Conservation (phyloP, 2,113 vertebrate species). For the Serinus canaria region DNA sequence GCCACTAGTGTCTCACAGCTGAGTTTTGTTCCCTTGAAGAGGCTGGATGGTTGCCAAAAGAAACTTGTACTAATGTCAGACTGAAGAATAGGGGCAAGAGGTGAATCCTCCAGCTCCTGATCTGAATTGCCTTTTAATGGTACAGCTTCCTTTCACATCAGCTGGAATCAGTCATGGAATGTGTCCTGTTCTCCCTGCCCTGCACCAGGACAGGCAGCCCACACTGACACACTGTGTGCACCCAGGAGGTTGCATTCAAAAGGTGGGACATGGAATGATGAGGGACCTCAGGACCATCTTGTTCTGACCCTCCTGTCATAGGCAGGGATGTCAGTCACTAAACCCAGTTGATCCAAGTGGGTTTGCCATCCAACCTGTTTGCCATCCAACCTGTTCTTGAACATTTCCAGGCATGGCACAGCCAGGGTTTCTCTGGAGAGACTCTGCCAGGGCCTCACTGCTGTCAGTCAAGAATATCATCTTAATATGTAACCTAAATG, state of each 20-base stretch:
- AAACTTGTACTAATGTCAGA: not conserved
- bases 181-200: not conserved
- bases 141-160: not conserved
- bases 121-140: not conserved
- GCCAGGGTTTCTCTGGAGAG: not conserved
- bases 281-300: not conserved
- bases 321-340: not conserved
- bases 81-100: not conserved
- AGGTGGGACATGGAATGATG: not conserved
- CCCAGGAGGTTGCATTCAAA: not conserved
- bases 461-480: not conserved
- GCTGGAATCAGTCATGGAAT: not conserved
- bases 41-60: not conserved
- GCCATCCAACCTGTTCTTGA: not conserved
- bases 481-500: not conserved
- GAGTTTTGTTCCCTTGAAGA: not conserved
- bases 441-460: not conserved
- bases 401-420: not conserved
- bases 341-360: not conserved
- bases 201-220: not conserved
- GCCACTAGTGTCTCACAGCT: not conserved
- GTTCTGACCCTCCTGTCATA: not conserved
- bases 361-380: not conserved
- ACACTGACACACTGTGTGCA: fast-evolving
- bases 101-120: not conserved